Conservation (phyloP, 2,797 vertebrate genomes). For the Enteromius argenteus region DNA sequence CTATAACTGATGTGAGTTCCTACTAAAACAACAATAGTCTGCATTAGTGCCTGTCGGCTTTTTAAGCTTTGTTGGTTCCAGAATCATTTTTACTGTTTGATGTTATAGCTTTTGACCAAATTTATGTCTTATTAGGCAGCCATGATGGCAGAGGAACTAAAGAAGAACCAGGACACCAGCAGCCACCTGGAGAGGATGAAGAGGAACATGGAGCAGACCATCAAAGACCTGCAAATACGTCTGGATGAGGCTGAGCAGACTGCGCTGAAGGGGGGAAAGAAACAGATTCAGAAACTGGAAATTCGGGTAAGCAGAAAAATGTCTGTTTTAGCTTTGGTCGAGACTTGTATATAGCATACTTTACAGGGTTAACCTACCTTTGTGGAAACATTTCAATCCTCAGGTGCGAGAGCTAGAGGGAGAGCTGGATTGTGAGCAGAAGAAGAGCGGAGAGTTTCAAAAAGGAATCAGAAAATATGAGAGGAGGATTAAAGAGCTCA, state of each 20-base stretch:
- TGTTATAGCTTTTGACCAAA: neutral
- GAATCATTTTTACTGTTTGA: neutral
- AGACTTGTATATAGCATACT: neutral
- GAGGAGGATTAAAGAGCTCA: slow-evolving; percentile 83
- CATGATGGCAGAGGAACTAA: slow-evolving; percentile 97
- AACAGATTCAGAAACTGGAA: slow-evolving; percentile 95
- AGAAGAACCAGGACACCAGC: slow-evolving; percentile 94
- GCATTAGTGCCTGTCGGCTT: neutral
- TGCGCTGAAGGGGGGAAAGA: slow-evolving; percentile 92
- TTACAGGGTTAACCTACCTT: neutral
- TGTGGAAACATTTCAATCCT: neutral
- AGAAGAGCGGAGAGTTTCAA: slow-evolving; percentile 81
- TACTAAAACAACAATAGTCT: neutral
- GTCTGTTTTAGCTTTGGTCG: neutral
- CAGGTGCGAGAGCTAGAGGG: slow-evolving; percentile 86
- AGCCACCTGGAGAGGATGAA: slow-evolving; percentile 93
- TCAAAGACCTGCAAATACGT: slow-evolving; percentile 91
- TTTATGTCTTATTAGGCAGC: slow-evolving; percentile 76
- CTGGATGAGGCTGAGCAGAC: slow-evolving; percentile 93
- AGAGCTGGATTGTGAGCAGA: slow-evolving; percentile 84
- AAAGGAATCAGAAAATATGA: slow-evolving; percentile 84
- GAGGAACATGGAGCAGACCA: slow-evolving; percentile 95
- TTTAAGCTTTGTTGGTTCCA: neutral
- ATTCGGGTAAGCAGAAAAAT: slow-evolving; percentile 79
- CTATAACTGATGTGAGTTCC: slow-evolving; percentile 83